Conservation (phyloP, 2,797 vertebrate genomes). For the Sebastes cheni region DNA sequence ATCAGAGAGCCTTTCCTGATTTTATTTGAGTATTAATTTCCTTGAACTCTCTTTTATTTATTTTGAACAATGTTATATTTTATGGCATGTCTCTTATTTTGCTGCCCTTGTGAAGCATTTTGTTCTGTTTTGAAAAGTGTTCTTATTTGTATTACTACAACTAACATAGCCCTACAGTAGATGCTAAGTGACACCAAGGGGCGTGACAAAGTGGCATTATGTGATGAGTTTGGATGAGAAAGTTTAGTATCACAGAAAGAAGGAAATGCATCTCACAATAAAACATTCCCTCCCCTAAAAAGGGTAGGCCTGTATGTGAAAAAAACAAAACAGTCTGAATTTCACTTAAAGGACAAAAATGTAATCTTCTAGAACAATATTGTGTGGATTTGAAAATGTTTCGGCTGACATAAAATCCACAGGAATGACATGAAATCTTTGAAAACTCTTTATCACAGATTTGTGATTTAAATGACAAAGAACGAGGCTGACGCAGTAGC, state of each 20-base stretch:
- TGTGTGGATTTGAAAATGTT: background rate
- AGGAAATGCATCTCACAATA: background rate
- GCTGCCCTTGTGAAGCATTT: background rate
- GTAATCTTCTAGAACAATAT: background rate
- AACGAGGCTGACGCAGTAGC: background rate
- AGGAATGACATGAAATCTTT: background rate
- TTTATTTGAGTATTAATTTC: too few relatives aligned
- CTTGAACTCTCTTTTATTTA: background rate
- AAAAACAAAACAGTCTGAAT: background rate
- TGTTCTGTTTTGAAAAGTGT: background rate
- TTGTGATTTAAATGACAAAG: background rate
- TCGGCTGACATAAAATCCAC: background rate
- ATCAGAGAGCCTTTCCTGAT: too few relatives aligned
- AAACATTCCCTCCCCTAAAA: background rate
- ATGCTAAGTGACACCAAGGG: too few relatives aligned
- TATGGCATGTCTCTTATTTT: background rate
- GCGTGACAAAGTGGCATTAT: too few relatives aligned
- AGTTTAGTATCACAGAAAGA: background rate
- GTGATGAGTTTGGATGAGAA: background rate
- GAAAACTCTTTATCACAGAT: too few relatives aligned
- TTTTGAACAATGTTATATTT: background rate
- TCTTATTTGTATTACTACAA: too few relatives aligned
- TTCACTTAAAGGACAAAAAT: background rate
- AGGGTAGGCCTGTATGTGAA: background rate
- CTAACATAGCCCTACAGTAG: too few relatives aligned